A percentile compares a stretch with the other conserved stretches of the same genome.
Evolutionary conservation across 2,113 vertebrate species (phyloP).

Genomic region (Xenopus borealis): DNA sequence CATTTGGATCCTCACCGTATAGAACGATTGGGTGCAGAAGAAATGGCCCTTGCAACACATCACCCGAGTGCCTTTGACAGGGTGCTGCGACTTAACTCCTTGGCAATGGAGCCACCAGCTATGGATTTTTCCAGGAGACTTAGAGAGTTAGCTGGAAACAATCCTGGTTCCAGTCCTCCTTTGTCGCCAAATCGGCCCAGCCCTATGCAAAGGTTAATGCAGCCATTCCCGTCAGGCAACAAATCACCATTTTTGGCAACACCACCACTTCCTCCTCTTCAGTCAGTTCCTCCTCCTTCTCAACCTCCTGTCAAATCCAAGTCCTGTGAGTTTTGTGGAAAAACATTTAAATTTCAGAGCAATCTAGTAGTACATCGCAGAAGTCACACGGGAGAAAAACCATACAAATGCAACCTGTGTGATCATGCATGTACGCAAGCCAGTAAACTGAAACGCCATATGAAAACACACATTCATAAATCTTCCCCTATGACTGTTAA

Average conservation of each 20-base stretch:
- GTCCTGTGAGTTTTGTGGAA: constrained; percentile 98
- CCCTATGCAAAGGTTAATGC: constrained; percentile 98
- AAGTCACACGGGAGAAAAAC: constrained; percentile 98
- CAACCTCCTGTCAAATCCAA: constrained; percentile 88
- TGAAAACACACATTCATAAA: constrained; percentile 99
- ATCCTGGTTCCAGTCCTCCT: constrained; percentile 92
- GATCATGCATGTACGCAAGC: constrained; percentile 98
- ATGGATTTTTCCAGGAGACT: constrained; percentile 99
- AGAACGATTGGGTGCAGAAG: constrained; percentile 95
- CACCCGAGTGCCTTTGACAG: constrained; percentile 99
- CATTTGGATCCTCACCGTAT: constrained; percentile 96
- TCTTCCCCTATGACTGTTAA: constrained; percentile 92
- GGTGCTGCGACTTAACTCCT: constrained; percentile 98
- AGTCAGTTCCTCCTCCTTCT: constrained; percentile 91
- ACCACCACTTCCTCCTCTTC: constrained; percentile 91
- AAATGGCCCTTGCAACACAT: constrained; percentile 97
- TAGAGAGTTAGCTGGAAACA: constrained; percentile 97
- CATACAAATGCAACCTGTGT: constrained; percentile 98
- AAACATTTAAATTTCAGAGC: constrained; percentile 99
- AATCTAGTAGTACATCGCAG: constrained; percentile 97
- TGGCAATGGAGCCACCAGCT: constrained; percentile 95
- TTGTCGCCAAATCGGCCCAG: constrained; percentile 93
- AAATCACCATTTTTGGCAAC: constrained; percentile 96
- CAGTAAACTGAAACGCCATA: constrained; percentile 98
- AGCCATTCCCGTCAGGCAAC: constrained; percentile 94